Evolutionary conservation across 2,888 invertebrate species (phyloP), one percentile per base, ranked within the genome.

Genomic region (Sarcophaga carnaria): DNA sequence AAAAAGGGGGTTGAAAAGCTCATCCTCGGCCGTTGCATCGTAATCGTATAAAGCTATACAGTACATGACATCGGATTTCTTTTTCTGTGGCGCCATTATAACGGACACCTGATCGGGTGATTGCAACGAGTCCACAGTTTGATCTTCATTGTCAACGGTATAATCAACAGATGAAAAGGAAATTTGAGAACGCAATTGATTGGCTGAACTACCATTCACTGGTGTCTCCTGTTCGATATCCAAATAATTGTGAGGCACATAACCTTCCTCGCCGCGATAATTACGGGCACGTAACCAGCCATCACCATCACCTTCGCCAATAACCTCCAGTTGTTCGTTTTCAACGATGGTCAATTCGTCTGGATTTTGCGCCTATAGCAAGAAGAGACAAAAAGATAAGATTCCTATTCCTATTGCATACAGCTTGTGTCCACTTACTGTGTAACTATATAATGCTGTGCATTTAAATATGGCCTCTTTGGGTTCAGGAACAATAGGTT

Each of bases 121-220:
- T 91, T 96, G 96, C 74, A 95, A 95, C 17, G 94, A 94, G 89
- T 94, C 92, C 89, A 94, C 94, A 77, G 94, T 94, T 74, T 96
- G 96, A 90, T 96, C 96, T 92, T 96, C 97, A 88, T 96, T 97
- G 92, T 97, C 97, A 89, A 98, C 96, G 10, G 97, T 97, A 93
- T 98, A 98, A 94, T 98, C 98, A 88, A 98, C 98, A 11, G 98
- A 98, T 63, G 98, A 98, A 94, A 98, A 98, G 14, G 98, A 98
- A 89, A 98, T 97, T 93, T 98, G 97, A 76, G 97, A 95, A 78
- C 96, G 96, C 88, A 97, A 94, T 83, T 96, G 96, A 90, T 91
- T 92, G 88, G 89, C 91, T 2, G 96, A 94, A 80, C 96, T 95
- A 87, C 91, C 91, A 75, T 91, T 90, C 78, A 89, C 90, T 17